These are phyloP conservation scores for Sebastes matsubarae DNA, from an alignment of 2,797 vertebrate species.

Conservation along the genomic window DNA sequence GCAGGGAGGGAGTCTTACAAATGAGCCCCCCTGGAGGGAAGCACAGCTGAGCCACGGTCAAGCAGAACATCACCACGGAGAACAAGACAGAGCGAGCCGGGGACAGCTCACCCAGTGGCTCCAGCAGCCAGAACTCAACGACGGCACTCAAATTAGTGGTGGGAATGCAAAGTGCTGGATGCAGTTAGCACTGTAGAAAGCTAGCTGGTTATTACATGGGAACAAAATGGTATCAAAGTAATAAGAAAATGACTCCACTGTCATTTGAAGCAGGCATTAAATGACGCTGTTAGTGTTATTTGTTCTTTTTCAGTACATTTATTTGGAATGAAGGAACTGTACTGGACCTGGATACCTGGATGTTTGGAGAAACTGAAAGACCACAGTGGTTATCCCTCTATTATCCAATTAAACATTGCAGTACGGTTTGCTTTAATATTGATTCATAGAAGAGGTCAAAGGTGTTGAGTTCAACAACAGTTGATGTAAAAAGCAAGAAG, in stretches of 20 bases:
- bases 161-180: background rate
- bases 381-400: background rate
- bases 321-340: no score
- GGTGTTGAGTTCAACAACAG: conserved; percentile 6
- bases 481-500: conserved; percentile 3
- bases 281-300: background rate
- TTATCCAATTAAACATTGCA: conserved; percentile 3
- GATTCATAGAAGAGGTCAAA: conserved; percentile 9
- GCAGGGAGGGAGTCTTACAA: conserved; percentile 51
- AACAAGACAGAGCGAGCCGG: conserved; percentile 11
- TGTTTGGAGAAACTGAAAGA: background rate
- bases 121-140: background rate
- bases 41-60: conserved; percentile 45
- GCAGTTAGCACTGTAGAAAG: background rate
- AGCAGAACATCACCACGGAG: conserved; percentile 21
- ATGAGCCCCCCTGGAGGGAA: conserved; percentile 47
- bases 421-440: background rate
- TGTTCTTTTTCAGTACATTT: no score
- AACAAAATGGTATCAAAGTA: background rate
- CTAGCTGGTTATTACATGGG: background rate
- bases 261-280: background rate
- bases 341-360: no score
- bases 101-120: conserved; percentile 5
- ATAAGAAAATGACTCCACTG: background rate
- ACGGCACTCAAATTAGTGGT: background rate